Percentiles rank a stretch among this genome's conserved stretches.
Evolutionary conservation across 2,113 vertebrate genomes (phyloP).

Genomic region (Anoura caudifer): DNA sequence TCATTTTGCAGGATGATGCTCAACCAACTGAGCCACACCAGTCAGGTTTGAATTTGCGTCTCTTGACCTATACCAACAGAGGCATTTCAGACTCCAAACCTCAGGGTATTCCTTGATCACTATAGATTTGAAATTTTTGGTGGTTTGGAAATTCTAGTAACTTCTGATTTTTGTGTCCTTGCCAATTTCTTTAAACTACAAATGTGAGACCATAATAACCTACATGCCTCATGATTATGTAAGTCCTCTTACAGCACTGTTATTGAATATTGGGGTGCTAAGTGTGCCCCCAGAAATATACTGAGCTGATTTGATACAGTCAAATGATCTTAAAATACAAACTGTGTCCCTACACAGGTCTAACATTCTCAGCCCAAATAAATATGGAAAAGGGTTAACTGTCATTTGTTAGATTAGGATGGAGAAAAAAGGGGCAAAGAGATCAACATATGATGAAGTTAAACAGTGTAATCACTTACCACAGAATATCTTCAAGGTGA

Average conservation of each 20-base stretch:
- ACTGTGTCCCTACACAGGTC: neutral
- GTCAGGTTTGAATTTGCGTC: neutral
- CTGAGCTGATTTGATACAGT: neutral
- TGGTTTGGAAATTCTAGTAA: neutral
- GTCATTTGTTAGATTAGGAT: neutral
- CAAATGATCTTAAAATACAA: slow-evolving; percentile 15
- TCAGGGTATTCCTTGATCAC: neutral
- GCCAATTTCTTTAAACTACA: neutral
- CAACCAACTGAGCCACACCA: too few relatives aligned
- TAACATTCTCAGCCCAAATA: neutral
- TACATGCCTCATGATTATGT: neutral
- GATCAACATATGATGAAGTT: neutral
- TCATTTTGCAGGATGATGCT: too few relatives aligned
- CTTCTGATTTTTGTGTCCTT: neutral
- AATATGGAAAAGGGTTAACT: neutral
- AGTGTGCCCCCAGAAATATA: neutral
- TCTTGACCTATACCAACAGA: neutral
- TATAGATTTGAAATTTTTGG: neutral
- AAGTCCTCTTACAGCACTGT: neutral
- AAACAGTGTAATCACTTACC: neutral
- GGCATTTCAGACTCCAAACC: neutral
- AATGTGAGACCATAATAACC: neutral
- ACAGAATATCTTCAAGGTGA: neutral
- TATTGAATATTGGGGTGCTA: neutral
- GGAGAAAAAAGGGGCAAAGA: neutral